Percentiles rank a stretch among this genome's conserved stretches.
Conservation (phyloP, 2,113 vertebrate genomes). For the Dicerorhinus sumatrensis region DNA sequence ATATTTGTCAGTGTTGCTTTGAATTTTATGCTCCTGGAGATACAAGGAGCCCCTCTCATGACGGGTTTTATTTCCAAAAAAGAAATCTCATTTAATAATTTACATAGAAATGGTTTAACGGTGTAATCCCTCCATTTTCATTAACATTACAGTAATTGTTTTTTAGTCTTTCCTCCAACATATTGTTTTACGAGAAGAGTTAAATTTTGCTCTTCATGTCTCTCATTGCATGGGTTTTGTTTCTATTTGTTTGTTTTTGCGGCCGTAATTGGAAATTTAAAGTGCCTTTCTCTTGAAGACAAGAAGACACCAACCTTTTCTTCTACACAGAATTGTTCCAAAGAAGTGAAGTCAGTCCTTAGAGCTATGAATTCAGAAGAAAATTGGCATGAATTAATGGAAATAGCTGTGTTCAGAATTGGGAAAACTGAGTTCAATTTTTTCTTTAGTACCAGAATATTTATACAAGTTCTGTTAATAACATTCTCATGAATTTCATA, state of each 20-base stretch:
- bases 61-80: constrained; percentile 42
- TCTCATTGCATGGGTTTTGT: neutral
- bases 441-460: neutral
- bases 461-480: constrained; percentile 5
- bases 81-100: constrained; percentile 38
- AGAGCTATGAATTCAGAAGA: constrained; percentile 18
- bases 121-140: constrained; percentile 47
- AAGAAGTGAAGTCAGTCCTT: constrained; percentile 53
- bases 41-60: neutral
- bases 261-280: neutral
- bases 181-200: constrained; percentile 51
- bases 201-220: neutral
- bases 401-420: constrained; percentile 1
- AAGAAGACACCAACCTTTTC: neutral
- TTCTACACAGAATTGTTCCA: constrained; percentile 4
- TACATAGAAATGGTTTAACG: neutral
- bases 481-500: constrained; percentile 45
- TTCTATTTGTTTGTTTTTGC: constrained; percentile 45
- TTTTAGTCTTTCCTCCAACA: neutral
- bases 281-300: constrained; percentile 8
- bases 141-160: constrained; percentile 29
- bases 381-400: constrained; percentile 15
- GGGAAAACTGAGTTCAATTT: neutral
- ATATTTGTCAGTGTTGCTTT: neutral
- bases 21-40: constrained; percentile 30